Conservation (phyloP, 2,113 vertebrate genomes). For the Onychostoma macrolepis region DNA sequence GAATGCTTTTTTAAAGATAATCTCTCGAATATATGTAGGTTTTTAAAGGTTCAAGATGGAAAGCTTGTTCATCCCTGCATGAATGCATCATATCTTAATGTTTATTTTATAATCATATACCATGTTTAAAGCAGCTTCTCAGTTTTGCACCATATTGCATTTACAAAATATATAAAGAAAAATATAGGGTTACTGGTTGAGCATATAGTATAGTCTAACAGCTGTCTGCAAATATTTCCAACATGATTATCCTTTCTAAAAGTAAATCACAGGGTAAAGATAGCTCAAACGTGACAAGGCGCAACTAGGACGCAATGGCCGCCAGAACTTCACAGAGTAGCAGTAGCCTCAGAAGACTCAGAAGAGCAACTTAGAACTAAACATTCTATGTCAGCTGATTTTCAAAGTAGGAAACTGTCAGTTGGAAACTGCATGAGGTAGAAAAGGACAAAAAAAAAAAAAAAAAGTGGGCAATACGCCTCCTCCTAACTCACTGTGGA, state of each 20-base stretch:
- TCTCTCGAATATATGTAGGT: conserved; percentile 20
- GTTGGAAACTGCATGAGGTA: conserved; percentile 76
- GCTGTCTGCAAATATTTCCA: conserved; percentile 97
- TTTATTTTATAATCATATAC: conserved; percentile 60
- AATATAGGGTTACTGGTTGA: conserved; percentile 94
- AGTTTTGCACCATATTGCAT: conserved; percentile 79
- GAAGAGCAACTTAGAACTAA: conserved; percentile 44
- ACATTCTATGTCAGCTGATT: conserved; percentile 55
- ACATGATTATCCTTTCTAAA: conserved; percentile 98
- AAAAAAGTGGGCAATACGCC: conserved; percentile 29
- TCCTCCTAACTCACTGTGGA: conserved; percentile 24
- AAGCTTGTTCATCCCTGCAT: conserved; percentile 22
- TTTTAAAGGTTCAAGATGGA: conserved; percentile 51
- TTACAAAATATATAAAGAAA: conserved; percentile 94
- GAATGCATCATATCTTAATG: conserved; percentile 22
- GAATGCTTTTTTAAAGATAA: conserved; percentile 55
- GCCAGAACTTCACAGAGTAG: conserved; percentile 77
- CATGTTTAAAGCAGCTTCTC: conserved; percentile 58
- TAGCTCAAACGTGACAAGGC: conserved; percentile 95
- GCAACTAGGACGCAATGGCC: conserved; percentile 81
- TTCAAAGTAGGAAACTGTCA: conserved; percentile 60
- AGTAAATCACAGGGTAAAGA: conserved; percentile 96
- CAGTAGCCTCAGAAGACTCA: conserved; percentile 60
- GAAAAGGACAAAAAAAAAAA: conserved; percentile 57
- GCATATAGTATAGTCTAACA: conserved; percentile 88